These are phyloP conservation scores for Scophthalmus maximus DNA, from an alignment of 2,113 vertebrate species.

Conservation along the genomic window DNA sequence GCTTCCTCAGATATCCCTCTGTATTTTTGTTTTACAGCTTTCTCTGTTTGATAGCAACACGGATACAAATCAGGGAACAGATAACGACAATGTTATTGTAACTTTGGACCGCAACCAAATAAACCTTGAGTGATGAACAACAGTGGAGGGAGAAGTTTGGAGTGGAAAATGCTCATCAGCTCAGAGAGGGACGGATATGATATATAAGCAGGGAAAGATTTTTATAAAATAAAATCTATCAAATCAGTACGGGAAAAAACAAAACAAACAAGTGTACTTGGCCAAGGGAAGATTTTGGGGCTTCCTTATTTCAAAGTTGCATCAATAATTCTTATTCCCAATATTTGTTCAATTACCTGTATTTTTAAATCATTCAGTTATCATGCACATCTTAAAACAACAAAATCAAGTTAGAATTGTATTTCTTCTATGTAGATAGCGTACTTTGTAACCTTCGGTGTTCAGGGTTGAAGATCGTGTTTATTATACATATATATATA, in stretches of 20 bases:
- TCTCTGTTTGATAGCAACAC: conserved; percentile 1
- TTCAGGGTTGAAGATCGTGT: conserved; percentile 55
- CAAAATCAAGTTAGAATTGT: conserved; percentile 26
- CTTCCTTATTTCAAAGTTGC: not conserved
- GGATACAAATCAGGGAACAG: conserved; percentile 11
- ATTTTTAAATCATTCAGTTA: not conserved
- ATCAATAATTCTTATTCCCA: not conserved
- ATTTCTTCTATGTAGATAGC: conserved; percentile 35
- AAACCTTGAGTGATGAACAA: not conserved
- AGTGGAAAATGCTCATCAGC: not conserved
- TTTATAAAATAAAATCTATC: too few species aligned
- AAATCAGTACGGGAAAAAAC: too few species aligned
- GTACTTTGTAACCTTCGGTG: conserved; percentile 61
- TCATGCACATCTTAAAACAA: not conserved
- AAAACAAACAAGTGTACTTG: not conserved
- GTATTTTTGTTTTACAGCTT: conserved; percentile 15
- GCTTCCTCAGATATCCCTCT: conserved; percentile 6
- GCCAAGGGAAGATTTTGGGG: not conserved
- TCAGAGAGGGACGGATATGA: not conserved
- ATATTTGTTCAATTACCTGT: conserved; percentile 10
- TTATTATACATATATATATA: conserved; percentile 20
- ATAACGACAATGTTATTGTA: not conserved
- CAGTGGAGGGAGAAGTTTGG: not conserved
- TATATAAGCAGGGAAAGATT: too few species aligned
- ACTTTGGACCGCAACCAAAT: not conserved